These are phyloP conservation scores for Hypotaenidia philippensis DNA, from an alignment of 2,797 vertebrate genomes.

Conservation along the genomic window DNA sequence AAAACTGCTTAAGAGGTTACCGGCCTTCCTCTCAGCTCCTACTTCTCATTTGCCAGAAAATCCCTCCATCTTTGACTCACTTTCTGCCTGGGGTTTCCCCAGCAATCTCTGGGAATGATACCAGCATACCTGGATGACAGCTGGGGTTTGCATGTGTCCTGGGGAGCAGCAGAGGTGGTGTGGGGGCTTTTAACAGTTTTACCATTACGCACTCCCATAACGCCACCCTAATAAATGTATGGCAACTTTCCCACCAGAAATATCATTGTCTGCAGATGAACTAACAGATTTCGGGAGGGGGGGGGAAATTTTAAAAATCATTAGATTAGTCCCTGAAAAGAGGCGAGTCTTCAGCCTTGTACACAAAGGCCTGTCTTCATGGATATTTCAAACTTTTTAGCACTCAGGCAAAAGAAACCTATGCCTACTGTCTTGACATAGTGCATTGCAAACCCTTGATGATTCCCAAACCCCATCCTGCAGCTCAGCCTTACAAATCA, in stretches of 20 bases:
- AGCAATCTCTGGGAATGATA: neutral
- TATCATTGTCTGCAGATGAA: neutral
- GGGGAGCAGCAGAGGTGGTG: neutral
- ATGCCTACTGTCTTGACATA: rapidly evolving
- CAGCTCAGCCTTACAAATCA: neutral
- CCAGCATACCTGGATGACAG: neutral
- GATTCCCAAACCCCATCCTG: neutral
- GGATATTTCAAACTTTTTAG: neutral
- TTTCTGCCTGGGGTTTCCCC: neutral
- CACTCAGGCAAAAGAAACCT: neutral
- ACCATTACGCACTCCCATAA: neutral
- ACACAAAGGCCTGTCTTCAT: neutral
- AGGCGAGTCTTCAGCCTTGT: neutral
- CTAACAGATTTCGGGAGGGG: neutral
- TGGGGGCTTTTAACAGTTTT: neutral
- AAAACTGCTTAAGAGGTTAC: neutral
- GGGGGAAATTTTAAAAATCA: too few species aligned
- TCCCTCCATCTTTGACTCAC: neutral
- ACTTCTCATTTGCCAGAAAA: neutral
- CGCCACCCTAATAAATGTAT: neutral
- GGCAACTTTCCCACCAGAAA: neutral
- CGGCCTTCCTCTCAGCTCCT: neutral
- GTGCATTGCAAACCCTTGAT: neutral
- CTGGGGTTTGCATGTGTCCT: rapidly evolving
- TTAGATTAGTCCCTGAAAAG: neutral